Percentiles rank a stretch among this genome's conserved stretches.
Evolutionary conservation across 2,113 vertebrate genomes (phyloP).

Genomic region (Oxyura jamaicensis): DNA sequence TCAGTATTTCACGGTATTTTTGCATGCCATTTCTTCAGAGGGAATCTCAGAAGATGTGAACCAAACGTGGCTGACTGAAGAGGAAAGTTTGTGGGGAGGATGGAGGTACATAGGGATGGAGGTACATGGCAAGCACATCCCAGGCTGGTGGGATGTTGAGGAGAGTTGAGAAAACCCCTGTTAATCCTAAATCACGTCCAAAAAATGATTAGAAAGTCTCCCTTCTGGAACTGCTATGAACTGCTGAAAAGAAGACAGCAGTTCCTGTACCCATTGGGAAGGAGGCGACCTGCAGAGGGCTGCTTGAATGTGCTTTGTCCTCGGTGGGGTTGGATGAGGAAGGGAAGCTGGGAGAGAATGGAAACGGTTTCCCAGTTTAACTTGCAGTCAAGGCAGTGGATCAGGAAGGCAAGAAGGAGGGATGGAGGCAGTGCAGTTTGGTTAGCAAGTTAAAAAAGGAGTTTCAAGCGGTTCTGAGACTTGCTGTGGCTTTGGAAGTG

Average conservation of each 20-base stretch:
- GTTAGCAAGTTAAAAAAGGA: not conserved
- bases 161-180: fast-evolving
- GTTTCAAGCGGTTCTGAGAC: not conserved
- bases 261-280: not conserved
- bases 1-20: not conserved
- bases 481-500: not conserved
- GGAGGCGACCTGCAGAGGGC: not conserved
- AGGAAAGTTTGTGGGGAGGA: not conserved
- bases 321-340: not conserved
- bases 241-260: fast-evolving
- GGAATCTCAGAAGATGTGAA: not conserved
- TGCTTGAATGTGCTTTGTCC: not conserved
- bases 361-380: not conserved
- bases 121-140: not conserved
- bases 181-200: not conserved
- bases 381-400: not conserved
- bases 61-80: not conserved
- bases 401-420: not conserved
- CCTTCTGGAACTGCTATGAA: not conserved
- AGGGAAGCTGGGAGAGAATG: not conserved
- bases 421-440: fast-evolving
- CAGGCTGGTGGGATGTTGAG: not conserved
- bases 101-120: too few species aligned
- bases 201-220: not conserved
- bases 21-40: not conserved